These are phyloP conservation scores for Casuarius casuarius DNA, from an alignment of 2,113 vertebrate species.

Conservation along the genomic window DNA sequence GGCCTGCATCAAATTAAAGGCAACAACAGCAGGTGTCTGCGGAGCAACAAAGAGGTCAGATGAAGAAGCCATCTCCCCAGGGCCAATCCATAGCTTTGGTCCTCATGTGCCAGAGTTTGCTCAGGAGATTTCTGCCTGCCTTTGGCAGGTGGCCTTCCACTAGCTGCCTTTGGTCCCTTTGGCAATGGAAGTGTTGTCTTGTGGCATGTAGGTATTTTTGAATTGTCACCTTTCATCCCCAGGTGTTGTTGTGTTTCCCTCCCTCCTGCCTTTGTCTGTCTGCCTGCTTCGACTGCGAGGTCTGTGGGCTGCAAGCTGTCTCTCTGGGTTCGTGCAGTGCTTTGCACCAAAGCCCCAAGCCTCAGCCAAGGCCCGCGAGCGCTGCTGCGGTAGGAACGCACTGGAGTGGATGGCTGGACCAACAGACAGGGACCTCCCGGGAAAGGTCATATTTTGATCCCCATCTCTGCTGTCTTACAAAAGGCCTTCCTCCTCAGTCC, in stretches of 20 bases:
- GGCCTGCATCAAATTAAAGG: not conserved
- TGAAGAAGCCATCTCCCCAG: not conserved
- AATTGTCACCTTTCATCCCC: not conserved
- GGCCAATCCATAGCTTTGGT: not conserved
- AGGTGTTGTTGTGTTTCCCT: not conserved
- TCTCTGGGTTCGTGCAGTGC: not conserved
- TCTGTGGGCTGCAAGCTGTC: not conserved
- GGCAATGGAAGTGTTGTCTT: no score
- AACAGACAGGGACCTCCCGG: no score
- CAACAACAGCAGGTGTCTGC: not conserved
- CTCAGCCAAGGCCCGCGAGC: not conserved
- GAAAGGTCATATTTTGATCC: no score
- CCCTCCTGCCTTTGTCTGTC: not conserved
- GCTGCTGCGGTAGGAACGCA: not conserved
- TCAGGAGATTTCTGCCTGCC: no score
- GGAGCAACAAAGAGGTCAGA: not conserved
- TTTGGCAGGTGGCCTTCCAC: no score
- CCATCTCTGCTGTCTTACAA: no score
- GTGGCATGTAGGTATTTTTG: not conserved
- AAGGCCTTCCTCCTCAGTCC: no score
- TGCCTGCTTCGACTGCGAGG: not conserved
- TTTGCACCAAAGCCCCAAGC: not conserved
- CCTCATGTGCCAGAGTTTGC: no score
- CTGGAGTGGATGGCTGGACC: no score
- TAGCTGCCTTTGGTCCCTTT: no score